Percentiles rank a stretch among this genome's conserved stretches.
phyloP scores from a whole-genome alignment of 2,113 vertebrate genomes.

The Petrocephalus zakoni region DNA sequence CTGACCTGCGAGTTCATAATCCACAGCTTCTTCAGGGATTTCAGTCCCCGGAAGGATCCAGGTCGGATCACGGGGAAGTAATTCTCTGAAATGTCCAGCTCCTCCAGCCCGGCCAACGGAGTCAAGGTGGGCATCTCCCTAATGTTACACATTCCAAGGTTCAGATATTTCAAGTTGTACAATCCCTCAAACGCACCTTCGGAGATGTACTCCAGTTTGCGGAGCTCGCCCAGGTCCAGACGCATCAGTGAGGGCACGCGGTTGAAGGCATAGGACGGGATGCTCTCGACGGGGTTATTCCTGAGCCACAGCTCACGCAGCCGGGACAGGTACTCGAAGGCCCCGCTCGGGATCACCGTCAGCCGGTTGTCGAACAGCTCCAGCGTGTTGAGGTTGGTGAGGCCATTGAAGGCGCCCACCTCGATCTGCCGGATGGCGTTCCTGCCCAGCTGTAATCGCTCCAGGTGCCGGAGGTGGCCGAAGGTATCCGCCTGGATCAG shows the following conservation, averaged over 20 bases:
- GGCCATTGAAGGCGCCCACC: slow-evolving; percentile 93
- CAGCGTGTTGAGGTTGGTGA: slow-evolving; percentile 95
- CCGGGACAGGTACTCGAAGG: slow-evolving; percentile 96
- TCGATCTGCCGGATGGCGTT: slow-evolving; percentile 96
- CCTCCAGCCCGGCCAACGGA: slow-evolving; percentile 84
- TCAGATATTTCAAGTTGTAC: slow-evolving; percentile 95
- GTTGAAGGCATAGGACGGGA: slow-evolving; percentile 96
- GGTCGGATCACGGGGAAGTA: slow-evolving; percentile 87
- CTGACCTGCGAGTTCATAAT: slow-evolving; percentile 96
- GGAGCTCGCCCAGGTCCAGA: slow-evolving; percentile 90
- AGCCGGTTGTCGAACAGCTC: slow-evolving; percentile 97
- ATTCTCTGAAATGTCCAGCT: slow-evolving; percentile 96
- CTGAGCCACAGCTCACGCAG: slow-evolving; percentile 92
- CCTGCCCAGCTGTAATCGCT: slow-evolving; percentile 90
- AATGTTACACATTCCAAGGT: slow-evolving; percentile 95
- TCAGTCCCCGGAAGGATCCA: slow-evolving; percentile 83
- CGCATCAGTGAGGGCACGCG: slow-evolving; percentile 94
- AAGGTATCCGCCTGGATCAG: slow-evolving; percentile 94
- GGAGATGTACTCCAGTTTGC: slow-evolving; percentile 92
- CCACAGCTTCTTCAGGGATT: slow-evolving; percentile 91
- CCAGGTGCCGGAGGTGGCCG: slow-evolving; percentile 89
- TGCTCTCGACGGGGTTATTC: slow-evolving; percentile 98
- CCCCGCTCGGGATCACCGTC: slow-evolving; percentile 94
- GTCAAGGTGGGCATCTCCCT: slow-evolving; percentile 88
- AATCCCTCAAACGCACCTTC: slow-evolving; percentile 94